Evolutionary conservation across 2,888 invertebrate genomes (phyloP).

Genomic region (Heteromyza rotundicornis): DNA sequence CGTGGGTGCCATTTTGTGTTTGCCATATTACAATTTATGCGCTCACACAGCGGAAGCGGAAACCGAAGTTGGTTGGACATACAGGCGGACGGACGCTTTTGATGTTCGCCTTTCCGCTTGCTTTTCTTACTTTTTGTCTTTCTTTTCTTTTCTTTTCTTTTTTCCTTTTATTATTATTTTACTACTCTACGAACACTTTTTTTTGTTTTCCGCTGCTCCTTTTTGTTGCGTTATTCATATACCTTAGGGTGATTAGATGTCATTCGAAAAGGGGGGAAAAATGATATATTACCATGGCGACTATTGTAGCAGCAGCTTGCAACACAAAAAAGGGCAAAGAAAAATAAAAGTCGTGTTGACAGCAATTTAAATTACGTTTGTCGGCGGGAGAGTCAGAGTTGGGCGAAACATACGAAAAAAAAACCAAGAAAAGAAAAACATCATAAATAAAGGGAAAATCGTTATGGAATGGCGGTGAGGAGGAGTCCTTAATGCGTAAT

Average conservation of each 20-base stretch:
- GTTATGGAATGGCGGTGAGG: neutral
- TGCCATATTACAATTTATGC: slow-evolving; percentile 17
- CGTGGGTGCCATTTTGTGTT: neutral
- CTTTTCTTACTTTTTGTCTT: neutral
- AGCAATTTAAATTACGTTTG: slow-evolving; percentile 14
- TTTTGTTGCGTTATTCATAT: too few species aligned
- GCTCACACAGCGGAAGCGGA: slow-evolving; percentile 2
- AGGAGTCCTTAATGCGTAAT: too few species aligned
- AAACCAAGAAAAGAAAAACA: slow-evolving; percentile 5
- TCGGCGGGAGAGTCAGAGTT: slow-evolving; percentile 1
- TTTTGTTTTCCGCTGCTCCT: too few species aligned
- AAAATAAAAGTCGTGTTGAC: slow-evolving; percentile 1
- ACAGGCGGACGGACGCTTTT: neutral
- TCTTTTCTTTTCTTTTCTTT: neutral
- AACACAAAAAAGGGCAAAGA: neutral
- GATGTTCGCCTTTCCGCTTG: neutral
- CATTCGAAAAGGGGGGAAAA: neutral
- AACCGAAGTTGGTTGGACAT: neutral
- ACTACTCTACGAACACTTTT: neutral
- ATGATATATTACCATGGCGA: slow-evolving; percentile 6
- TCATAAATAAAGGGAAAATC: neutral
- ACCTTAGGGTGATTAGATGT: slow-evolving; percentile 15
- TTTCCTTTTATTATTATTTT: neutral
- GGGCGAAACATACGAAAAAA: too few species aligned
- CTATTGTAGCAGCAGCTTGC: too few species aligned